phyloP scores from a whole-genome alignment of 1,140 invertebrate genomes.

The Anoplolepis gracilipes region DNA sequence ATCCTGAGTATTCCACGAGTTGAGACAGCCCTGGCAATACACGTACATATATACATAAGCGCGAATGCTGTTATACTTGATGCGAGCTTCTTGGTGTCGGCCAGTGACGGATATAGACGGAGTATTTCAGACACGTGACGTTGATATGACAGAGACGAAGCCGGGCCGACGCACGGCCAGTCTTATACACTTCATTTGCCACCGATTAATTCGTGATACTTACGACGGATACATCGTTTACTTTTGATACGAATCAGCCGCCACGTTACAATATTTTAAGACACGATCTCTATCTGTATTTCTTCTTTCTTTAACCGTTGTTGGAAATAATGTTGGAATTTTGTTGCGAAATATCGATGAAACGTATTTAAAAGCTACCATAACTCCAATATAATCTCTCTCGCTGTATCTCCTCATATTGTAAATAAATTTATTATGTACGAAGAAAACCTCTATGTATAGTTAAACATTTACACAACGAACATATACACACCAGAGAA shows the following conservation, averaged over 20 bases:
- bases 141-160: slow-evolving; percentile 77
- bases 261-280: background rate
- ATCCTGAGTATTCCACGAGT: background rate
- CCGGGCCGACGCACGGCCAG: slow-evolving; percentile 36
- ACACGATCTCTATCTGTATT: background rate
- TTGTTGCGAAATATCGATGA: background rate
- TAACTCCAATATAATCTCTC: background rate
- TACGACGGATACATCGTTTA: slow-evolving; percentile 46
- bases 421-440: slow-evolving; percentile 10
- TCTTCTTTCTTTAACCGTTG: too few relatives aligned
- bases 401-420: slow-evolving; percentile 1
- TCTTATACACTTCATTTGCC: slow-evolving; percentile 68
- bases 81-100: slow-evolving; percentile 67
- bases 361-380: background rate
- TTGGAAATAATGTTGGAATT: background rate
- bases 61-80: slow-evolving; percentile 68
- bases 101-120: slow-evolving; percentile 78
- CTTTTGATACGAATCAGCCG: slow-evolving; percentile 27
- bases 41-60: slow-evolving; percentile 11
- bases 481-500: background rate
- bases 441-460: background rate
- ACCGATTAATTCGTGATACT: slow-evolving; percentile 76
- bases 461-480: background rate
- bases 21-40: slow-evolving; percentile 16
- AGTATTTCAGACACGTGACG: slow-evolving; percentile 81